phyloP scores from a whole-genome alignment of 1,140 invertebrate genomes.

The Eumaeus atala region DNA sequence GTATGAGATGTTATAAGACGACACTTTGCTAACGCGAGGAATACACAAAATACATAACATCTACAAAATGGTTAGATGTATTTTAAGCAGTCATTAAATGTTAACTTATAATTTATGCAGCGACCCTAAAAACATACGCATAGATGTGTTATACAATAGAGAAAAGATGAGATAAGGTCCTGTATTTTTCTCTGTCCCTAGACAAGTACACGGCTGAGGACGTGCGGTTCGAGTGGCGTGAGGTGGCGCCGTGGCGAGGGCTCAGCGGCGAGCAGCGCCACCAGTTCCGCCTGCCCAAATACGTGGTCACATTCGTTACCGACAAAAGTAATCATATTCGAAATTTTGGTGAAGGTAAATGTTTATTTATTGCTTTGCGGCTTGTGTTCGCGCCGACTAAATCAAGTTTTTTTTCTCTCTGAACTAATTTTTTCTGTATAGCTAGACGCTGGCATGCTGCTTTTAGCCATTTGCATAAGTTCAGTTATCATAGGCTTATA shows the following conservation, averaged over 20 bases:
- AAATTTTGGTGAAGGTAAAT: constrained; percentile 77
- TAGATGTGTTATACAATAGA: no score
- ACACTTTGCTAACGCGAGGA: no score
- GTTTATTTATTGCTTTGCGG: constrained; percentile 70
- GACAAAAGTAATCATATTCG: constrained; percentile 75
- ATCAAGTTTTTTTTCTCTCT: no score
- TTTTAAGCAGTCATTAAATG: no score
- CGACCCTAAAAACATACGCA: no score
- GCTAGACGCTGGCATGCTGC: constrained; percentile 50
- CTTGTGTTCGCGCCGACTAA: constrained; percentile 54
- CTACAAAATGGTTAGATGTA: no score
- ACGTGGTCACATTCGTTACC: constrained; percentile 76
- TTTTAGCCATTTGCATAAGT: constrained; percentile 16
- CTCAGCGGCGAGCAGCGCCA: constrained; percentile 69
- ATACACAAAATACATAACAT: no score
- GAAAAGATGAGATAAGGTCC: no score
- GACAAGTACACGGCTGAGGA: constrained; percentile 76
- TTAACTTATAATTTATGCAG: no score
- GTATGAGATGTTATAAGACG: no score
- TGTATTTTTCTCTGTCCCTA: no score
- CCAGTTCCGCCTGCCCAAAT: constrained; percentile 76
- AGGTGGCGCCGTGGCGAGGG: constrained; percentile 67
- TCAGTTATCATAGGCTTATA: not conserved
- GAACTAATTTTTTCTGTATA: constrained; percentile 20
- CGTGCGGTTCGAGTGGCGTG: constrained; percentile 76